Conservation (phyloP, 2,113 vertebrate species). For the Odobenus rosmarus region DNA sequence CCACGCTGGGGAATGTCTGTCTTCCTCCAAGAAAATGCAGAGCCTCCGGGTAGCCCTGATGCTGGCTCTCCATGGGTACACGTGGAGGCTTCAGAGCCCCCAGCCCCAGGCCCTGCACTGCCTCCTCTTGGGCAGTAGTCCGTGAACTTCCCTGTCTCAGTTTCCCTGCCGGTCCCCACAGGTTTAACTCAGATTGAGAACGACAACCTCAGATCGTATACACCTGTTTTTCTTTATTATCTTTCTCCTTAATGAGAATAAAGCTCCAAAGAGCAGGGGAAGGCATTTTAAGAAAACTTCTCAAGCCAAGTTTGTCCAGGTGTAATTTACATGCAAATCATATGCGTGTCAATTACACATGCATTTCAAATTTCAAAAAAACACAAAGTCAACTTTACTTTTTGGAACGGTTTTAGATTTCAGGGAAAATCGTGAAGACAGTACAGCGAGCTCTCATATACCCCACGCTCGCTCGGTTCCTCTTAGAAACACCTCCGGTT, state of each 20-base stretch:
- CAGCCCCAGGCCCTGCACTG: fast-evolving
- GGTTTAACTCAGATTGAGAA: neutral
- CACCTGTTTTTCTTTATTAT: fast-evolving
- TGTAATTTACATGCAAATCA: neutral
- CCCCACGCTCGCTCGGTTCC: fast-evolving
- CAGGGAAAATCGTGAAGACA: fast-evolving
- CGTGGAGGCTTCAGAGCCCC: fast-evolving
- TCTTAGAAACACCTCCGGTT: fast-evolving
- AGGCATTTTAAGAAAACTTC: neutral
- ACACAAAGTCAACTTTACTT: neutral
- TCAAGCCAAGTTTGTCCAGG: neutral
- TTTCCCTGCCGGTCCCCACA: neutral
- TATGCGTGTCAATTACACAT: neutral
- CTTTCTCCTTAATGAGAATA: neutral
- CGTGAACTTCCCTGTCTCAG: neutral
- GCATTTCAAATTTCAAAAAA: neutral
- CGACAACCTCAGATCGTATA: fast-evolving
- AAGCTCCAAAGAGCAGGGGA: too few relatives aligned
- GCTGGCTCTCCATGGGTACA: fast-evolving
- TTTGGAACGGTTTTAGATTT: neutral
- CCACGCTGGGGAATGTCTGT: neutral
- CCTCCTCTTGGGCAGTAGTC: fast-evolving
- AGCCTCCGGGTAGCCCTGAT: fast-evolving
- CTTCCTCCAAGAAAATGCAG: neutral
- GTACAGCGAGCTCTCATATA: fast-evolving